phyloP scores from a whole-genome alignment of 2,888 invertebrate species.

The Drosophila formosana region DNA sequence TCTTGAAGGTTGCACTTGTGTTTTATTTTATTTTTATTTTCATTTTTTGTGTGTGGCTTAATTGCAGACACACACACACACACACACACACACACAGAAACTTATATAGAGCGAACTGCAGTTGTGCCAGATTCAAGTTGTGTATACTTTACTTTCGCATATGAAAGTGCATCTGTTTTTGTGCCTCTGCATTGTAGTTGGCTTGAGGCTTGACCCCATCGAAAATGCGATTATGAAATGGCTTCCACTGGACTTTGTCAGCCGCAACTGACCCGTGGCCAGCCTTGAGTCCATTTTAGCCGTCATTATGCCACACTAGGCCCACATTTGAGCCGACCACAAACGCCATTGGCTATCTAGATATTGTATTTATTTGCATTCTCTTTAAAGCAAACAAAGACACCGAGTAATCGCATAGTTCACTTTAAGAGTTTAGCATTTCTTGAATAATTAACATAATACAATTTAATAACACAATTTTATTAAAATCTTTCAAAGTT shows the following conservation, averaged over 20 bases:
- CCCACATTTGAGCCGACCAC: conserved; percentile 12
- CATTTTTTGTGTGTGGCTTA: conserved; percentile 16
- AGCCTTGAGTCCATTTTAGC: conserved; percentile 44
- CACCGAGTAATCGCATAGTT: no score
- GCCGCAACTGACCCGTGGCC: conserved; percentile 21
- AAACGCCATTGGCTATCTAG: conserved; percentile 4
- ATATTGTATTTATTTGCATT: neutral
- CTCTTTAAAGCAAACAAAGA: neutral
- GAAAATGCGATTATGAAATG: conserved; percentile 44
- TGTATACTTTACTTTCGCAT: conserved; percentile 51
- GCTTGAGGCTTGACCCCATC: neutral
- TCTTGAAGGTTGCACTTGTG: conserved; percentile 47
- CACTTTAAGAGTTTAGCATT: neutral
- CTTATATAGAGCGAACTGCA: neutral
- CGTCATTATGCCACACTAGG: conserved; percentile 16
- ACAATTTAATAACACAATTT: neutral
- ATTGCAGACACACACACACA: conserved; percentile 39
- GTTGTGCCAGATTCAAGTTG: conserved; percentile 5
- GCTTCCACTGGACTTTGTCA: conserved; percentile 34
- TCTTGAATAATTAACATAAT: neutral
- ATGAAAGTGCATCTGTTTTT: conserved; percentile 61
- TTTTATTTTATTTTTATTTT: conserved; percentile 16
- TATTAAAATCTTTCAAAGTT: no score
- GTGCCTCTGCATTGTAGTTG: conserved; percentile 26
- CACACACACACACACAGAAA: neutral